Percentiles rank a stretch among this genome's conserved stretches.
phyloP scores from a whole-genome alignment of 2,113 vertebrate genomes.

The Lynx canadensis region DNA sequence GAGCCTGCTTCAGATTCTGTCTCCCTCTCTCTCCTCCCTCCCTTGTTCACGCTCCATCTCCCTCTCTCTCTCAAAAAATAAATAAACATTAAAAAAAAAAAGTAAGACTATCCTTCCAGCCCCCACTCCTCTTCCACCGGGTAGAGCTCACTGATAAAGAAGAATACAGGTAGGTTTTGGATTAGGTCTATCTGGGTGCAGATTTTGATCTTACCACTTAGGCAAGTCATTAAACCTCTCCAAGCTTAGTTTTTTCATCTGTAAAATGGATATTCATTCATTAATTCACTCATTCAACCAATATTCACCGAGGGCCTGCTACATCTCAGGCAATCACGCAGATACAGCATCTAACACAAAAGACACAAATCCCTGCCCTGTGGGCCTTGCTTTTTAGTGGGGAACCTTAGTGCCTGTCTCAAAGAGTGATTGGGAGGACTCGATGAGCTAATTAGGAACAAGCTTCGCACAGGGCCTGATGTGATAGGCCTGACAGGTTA shows the following conservation, averaged over 20 bases:
- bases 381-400: not conserved
- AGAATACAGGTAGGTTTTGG: not conserved
- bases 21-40: too few species aligned
- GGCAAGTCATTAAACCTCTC: not conserved
- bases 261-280: not conserved
- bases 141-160: not conserved
- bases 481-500: not conserved
- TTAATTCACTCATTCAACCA: not conserved
- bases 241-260: not conserved
- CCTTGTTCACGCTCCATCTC: too few species aligned
- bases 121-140: not conserved
- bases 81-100: too few species aligned
- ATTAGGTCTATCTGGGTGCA: not conserved
- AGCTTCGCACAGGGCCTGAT: not conserved
- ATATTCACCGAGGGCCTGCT: not conserved
- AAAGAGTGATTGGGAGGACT: not conserved
- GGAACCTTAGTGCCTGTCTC: not conserved
- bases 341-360: not conserved
- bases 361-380: not conserved
- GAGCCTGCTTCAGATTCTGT: too few species aligned
- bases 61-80: too few species aligned
- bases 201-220: not conserved
- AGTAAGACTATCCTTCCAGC: not conserved
- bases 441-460: not conserved
- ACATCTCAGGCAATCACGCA: not conserved